Conservation (phyloP, 2,797 vertebrate genomes). For the Pachyuromys duprasi region DNA sequence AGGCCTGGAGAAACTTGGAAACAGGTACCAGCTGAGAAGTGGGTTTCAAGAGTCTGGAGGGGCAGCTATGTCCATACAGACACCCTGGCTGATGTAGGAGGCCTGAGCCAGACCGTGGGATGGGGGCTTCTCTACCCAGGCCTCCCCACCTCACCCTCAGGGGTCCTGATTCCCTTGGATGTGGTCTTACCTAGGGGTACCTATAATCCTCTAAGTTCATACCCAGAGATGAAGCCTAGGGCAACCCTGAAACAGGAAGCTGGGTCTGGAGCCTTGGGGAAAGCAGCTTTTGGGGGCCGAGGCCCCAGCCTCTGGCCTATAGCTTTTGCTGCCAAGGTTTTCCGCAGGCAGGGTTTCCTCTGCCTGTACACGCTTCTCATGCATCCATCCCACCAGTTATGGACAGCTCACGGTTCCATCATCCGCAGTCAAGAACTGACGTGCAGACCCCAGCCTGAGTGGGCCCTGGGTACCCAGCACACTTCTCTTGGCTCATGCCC, state of each 20-base stretch:
- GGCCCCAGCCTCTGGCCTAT: not conserved
- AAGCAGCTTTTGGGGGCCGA: not conserved
- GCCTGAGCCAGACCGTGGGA: not conserved
- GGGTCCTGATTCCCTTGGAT: not conserved
- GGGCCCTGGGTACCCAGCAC: not conserved
- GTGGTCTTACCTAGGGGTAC: not conserved
- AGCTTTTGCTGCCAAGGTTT: not conserved
- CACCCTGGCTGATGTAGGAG: not conserved
- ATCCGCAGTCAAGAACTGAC: not conserved
- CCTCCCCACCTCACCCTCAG: not conserved
- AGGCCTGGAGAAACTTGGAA: not conserved
- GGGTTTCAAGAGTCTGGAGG: too few relatives aligned
- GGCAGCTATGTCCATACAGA: not conserved
- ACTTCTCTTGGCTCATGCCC: not conserved
- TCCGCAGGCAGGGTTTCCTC: too few relatives aligned
- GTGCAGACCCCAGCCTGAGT: not conserved
- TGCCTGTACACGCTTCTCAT: not conserved
- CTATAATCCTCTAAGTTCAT: not conserved
- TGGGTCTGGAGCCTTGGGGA: not conserved
- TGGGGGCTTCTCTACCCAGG: not conserved
- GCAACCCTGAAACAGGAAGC: not conserved
- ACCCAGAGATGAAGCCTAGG: not conserved
- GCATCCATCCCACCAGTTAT: not conserved
- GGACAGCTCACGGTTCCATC: not conserved
- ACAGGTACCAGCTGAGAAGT: not conserved